Percentiles rank a stretch among this genome's conserved stretches.
Evolutionary conservation across 2,888 invertebrate species (phyloP).

Genomic region (Pseudococcus jackbeardsleyi): DNA sequence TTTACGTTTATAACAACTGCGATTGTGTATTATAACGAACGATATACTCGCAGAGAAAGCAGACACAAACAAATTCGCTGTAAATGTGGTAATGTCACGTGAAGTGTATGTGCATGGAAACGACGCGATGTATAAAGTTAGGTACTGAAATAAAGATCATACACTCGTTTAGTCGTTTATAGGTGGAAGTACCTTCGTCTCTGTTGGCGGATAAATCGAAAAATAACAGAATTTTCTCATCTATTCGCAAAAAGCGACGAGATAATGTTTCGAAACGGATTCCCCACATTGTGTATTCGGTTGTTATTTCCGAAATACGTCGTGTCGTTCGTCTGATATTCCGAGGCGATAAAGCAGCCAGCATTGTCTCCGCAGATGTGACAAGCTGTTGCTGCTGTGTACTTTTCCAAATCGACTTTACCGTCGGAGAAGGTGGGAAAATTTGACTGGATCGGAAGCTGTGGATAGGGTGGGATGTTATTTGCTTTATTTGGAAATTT

Average conservation of each 20-base stretch:
- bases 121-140: neutral
- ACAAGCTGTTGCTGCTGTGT: too few relatives aligned
- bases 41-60: neutral
- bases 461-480: too few relatives aligned
- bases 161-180: neutral
- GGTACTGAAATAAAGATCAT: neutral
- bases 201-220: neutral
- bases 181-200: too few relatives aligned
- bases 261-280: neutral
- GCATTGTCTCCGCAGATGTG: neutral
- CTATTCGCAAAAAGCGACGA: neutral
- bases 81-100: slow-evolving; percentile 14
- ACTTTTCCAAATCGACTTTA: too few relatives aligned
- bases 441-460: too few relatives aligned
- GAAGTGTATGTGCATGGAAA: neutral
- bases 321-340: neutral
- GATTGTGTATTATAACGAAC: neutral
- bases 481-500: too few relatives aligned
- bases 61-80: neutral
- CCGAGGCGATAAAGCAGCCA: neutral
- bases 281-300: neutral
- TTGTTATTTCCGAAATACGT: slow-evolving; percentile 6
- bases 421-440: too few relatives aligned
- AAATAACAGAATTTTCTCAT: neutral
- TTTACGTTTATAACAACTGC: neutral